Conservation (phyloP, 2,888 invertebrate genomes). For the Platypus cylindrus region DNA sequence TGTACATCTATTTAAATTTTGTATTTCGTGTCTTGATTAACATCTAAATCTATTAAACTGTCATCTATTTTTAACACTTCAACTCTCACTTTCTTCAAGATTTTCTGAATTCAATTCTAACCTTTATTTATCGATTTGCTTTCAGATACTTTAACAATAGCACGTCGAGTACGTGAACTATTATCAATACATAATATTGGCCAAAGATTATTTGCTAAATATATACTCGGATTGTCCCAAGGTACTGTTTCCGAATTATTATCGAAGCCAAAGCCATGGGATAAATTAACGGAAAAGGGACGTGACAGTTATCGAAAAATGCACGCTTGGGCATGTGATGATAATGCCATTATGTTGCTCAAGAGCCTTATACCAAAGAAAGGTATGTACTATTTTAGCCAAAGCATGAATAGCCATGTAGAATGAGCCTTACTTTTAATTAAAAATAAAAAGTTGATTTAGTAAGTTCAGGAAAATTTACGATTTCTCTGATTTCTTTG, state of each 20-base stretch:
- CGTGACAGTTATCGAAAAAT: slow-evolving; percentile 98
- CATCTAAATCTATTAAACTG: too few species aligned
- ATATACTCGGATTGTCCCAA: slow-evolving; percentile 90
- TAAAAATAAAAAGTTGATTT: too few species aligned
- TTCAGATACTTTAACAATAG: slow-evolving; percentile 82
- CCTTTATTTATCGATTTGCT: slow-evolving; percentile 3
- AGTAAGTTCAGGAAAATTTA: too few species aligned
- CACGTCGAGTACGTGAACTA: slow-evolving; percentile 83
- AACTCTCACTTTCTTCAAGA: too few species aligned
- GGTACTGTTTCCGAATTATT: slow-evolving; percentile 97
- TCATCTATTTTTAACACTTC: too few species aligned
- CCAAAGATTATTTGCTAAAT: slow-evolving; percentile 96
- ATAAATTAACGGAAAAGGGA: slow-evolving; percentile 98
- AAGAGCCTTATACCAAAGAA: slow-evolving; percentile 97
- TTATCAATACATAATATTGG: slow-evolving; percentile 97
- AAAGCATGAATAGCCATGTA: too few species aligned
- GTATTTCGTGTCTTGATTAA: too few species aligned
- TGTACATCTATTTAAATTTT: too few species aligned
- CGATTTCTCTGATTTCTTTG: too few species aligned
- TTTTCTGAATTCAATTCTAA: too few species aligned
- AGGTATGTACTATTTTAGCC: slow-evolving; percentile 74
- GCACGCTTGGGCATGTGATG: slow-evolving; percentile 99
- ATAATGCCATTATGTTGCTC: slow-evolving; percentile 90
- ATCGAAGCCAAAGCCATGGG: slow-evolving; percentile 99
- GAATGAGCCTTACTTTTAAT: too few species aligned